Percentiles rank a stretch among this genome's conserved stretches.
These are phyloP conservation scores for Thalassarche chlororhynchos DNA, from an alignment of 2,113 vertebrate genomes.

Conservation along the genomic window DNA sequence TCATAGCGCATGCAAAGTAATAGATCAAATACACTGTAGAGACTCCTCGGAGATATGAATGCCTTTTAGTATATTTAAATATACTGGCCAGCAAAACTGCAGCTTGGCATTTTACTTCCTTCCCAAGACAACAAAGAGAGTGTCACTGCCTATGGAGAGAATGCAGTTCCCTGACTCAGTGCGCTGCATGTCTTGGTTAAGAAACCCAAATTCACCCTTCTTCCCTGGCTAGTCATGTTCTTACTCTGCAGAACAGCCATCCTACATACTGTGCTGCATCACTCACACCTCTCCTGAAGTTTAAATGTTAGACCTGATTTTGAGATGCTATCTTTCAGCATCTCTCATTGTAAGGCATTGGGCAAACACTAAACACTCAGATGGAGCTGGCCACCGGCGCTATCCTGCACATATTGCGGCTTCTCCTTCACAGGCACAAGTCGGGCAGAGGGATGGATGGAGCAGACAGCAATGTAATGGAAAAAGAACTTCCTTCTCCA, in stretches of 20 bases:
- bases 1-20: conserved; percentile 25
- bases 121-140: conserved; percentile 1
- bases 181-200: not conserved
- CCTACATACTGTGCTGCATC: not conserved
- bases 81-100: not conserved
- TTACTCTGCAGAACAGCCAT: not conserved
- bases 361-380: not conserved
- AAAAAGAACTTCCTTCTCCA: not conserved
- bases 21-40: conserved; percentile 65
- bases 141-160: not conserved
- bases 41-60: conserved; percentile 25
- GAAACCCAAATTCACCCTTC: not conserved
- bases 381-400: rapidly evolving
- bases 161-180: not conserved
- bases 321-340: not conserved
- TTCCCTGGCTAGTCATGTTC: not conserved
- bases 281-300: not conserved
- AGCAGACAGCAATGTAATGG: not conserved
- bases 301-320: not conserved
- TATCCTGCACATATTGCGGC: not conserved
- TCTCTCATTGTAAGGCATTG: not conserved
- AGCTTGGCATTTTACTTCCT: not conserved
- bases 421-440: not conserved
- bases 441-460: rapidly evolving
- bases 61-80: conserved; percentile 28